Base-by-base conservation (phyloP, 2,113 vertebrate genomes). In the Nansenia antarctica region DNA sequence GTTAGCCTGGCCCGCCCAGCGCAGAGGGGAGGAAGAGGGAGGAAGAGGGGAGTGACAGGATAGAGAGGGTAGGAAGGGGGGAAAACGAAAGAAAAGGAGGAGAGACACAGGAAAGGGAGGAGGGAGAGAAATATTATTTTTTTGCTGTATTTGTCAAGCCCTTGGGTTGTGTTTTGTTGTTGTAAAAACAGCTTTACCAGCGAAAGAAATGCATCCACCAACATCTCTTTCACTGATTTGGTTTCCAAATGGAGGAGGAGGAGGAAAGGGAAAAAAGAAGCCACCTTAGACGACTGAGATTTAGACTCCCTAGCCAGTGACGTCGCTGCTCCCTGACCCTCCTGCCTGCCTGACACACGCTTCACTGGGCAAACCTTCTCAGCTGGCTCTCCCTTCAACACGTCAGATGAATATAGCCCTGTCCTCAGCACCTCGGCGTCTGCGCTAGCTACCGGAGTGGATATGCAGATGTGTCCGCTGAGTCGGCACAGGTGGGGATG, bases 111-210 rank as follows among this genome's bases (percentile, higher is more conserved):
- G 77, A 77, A 67, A 83, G 86, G 85, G 83, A 85, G 53, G 64
- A 42, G 85, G 86, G 82, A 91, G 81, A 92, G 81, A 91, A 69
- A 88, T 76, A 90, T 92, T 91, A 75, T 91, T 79, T 82, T 91
- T 79, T 82, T 65, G 77, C 69, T 62, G 52, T 37, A 75, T 64
- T n/a, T 74, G 77, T 73, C 77, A 83, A 22, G 70, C 29, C 61
- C 14, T 11, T 15, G 61, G 37, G 61, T n/a, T 9, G 8, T 18
- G 53, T 55, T 64, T 42, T 27, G 42, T 42, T 54, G 30, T 11
- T 27, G 32, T 60, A 11, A 24, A 9, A 57, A 30, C n/a, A 35
- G 75, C 12, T n/a, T n/a, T n/a, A n/a, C n/a, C n/a, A n/a, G n/a
- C n/a, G n/a, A n/a, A n/a, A n/a, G n/a, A n/a, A n/a, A n/a, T n/a